phyloP scores from a whole-genome alignment of 35 echinoderm and acorn worm genomes.

The Lytechinus pictus region DNA sequence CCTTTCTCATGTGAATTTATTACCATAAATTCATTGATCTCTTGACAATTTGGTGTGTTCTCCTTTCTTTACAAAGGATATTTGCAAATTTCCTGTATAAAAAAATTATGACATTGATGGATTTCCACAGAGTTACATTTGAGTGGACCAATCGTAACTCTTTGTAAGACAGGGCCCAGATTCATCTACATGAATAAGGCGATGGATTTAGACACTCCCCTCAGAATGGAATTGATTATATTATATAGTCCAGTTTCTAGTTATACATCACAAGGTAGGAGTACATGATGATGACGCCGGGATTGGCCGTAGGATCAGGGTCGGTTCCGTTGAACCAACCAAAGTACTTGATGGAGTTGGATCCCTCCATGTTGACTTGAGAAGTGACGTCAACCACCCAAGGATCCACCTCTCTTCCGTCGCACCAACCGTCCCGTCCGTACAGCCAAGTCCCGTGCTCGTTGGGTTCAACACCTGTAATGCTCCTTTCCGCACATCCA shows the following conservation, averaged over 20 bases:
- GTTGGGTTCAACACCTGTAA: slow-evolving; percentile 91
- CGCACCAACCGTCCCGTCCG: slow-evolving; percentile 89
- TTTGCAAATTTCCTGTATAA: too few relatives aligned
- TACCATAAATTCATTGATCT: too few relatives aligned
- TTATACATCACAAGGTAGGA: slow-evolving; percentile 85
- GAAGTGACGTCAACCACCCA: slow-evolving; percentile 81
- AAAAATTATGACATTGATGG: too few relatives aligned
- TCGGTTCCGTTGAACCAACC: slow-evolving; percentile 87
- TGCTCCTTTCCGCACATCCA: slow-evolving; percentile 69
- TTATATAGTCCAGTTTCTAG: not conserved
- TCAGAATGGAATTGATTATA: not conserved
- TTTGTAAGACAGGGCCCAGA: too few relatives aligned
- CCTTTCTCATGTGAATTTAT: too few relatives aligned
- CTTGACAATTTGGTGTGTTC: too few relatives aligned
- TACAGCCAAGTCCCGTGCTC: slow-evolving; percentile 95
- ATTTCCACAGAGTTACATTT: too few relatives aligned
- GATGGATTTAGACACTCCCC: not conserved
- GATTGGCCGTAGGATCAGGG: slow-evolving; percentile 68
- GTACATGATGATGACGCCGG: slow-evolving; percentile 81
- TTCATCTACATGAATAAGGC: too few relatives aligned
- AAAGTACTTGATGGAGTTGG: slow-evolving; percentile 76
- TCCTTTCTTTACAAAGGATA: too few relatives aligned
- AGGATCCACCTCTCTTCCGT: slow-evolving; percentile 85
- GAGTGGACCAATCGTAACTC: too few relatives aligned
- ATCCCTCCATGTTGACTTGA: slow-evolving; percentile 5